phyloP scores from a whole-genome alignment of 2,113 vertebrate genomes.

The Catharus bicknelli region DNA sequence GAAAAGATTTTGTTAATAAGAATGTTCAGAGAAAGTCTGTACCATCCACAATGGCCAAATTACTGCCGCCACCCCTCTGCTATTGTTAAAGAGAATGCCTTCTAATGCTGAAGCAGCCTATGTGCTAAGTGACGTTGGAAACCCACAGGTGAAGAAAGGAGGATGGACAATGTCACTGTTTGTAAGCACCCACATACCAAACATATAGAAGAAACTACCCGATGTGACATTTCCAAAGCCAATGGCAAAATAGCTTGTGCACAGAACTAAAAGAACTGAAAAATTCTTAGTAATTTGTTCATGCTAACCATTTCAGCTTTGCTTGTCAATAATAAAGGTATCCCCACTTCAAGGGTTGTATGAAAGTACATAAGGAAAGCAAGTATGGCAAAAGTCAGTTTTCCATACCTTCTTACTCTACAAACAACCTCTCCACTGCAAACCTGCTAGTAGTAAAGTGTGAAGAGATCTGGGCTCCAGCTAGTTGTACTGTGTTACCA shows the following conservation, averaged over 20 bases:
- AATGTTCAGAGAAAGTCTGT: background rate
- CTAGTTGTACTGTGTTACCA: background rate
- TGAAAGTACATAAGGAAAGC: background rate
- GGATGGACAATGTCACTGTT: background rate
- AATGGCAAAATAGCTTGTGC: background rate
- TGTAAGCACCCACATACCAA: background rate
- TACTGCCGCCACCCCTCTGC: background rate
- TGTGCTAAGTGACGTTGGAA: background rate
- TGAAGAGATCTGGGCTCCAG: background rate
- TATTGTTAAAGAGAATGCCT: background rate
- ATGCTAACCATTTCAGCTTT: background rate
- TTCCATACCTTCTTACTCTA: background rate
- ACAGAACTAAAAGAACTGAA: background rate
- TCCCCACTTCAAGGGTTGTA: background rate
- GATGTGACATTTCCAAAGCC: background rate
- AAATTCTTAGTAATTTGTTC: background rate
- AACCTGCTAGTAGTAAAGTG: background rate
- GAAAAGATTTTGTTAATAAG: background rate
- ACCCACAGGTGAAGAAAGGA: background rate
- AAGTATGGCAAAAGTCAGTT: background rate
- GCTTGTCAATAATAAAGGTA: fast-evolving
- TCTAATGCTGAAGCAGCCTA: background rate
- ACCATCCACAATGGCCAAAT: background rate
- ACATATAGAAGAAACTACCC: background rate
- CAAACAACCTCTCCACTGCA: background rate